Conservation (phyloP, 2,797 vertebrate genomes). For the Brotula barbata region DNA sequence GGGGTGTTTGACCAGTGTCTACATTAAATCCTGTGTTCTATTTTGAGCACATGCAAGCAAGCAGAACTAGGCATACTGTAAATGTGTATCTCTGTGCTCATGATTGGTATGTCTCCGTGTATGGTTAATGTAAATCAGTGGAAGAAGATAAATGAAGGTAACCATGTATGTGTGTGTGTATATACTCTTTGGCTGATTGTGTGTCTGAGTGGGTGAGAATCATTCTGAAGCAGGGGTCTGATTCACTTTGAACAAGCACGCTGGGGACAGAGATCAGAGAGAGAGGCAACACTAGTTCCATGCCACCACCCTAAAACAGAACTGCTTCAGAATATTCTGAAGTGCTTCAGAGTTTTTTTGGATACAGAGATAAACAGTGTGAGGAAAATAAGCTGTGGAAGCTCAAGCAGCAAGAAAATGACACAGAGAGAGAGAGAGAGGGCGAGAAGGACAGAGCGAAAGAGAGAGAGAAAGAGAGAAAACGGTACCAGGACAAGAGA, state of each 20-base stretch:
- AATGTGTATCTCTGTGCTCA: conserved; percentile 23
- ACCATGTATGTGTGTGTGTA: neutral
- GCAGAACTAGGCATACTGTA: conserved; percentile 72
- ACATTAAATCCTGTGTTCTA: conserved; percentile 28
- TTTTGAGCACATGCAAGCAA: conserved; percentile 80
- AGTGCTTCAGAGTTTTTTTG: conserved; percentile 85
- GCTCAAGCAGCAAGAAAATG: conserved; percentile 84
- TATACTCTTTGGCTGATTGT: neutral
- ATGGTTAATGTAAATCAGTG: conserved; percentile 7
- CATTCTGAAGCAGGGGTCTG: conserved; percentile 95
- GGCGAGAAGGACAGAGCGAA: conserved; percentile 27
- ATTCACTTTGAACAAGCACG: conserved; percentile 85
- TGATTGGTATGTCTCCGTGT: conserved; percentile 37
- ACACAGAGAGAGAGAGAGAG: conserved; percentile 40
- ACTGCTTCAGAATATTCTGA: conserved; percentile 99
- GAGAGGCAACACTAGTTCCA: conserved; percentile 99
- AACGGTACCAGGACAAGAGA: conserved; percentile 52
- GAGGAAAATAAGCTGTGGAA: conserved; percentile 91
- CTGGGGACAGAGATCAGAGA: conserved; percentile 92
- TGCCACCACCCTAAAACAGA: conserved; percentile 99
- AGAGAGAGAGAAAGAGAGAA: conserved; percentile 37
- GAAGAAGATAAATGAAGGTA: no score
- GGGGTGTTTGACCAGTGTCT: neutral
- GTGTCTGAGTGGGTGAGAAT: conserved; percentile 66
- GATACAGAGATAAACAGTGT: conserved; percentile 75